These are phyloP conservation scores for Onychomys leucogaster DNA, from an alignment of 2,797 vertebrate genomes.

Conservation along the genomic window DNA sequence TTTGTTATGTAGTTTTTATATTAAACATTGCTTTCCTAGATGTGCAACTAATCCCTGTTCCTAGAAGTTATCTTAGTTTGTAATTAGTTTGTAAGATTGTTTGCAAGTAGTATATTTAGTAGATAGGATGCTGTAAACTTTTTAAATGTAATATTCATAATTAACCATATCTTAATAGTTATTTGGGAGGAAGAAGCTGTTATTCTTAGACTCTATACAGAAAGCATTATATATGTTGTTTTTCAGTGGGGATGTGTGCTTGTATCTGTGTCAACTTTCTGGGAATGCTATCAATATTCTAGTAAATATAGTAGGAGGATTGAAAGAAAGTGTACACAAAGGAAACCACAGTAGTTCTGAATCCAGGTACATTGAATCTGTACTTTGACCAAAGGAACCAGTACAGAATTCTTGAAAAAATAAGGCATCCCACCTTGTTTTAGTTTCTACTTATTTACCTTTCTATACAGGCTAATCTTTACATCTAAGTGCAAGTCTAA, in stretches of 20 bases:
- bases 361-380: neutral
- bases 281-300: neutral
- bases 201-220: neutral
- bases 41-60: neutral
- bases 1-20: neutral
- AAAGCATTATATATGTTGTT: neutral
- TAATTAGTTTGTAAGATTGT: constrained; percentile 27
- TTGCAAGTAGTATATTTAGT: constrained; percentile 1
- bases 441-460: neutral
- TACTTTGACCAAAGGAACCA: neutral
- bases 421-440: neutral
- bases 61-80: constrained; percentile 1
- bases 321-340: neutral
- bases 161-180: constrained; percentile 9
- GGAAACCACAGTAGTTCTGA: neutral
- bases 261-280: neutral
- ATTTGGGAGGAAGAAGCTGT: neutral
- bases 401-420: neutral
- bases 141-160: constrained; percentile 31
- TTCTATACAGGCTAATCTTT: neutral
- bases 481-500: neutral
- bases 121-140: neutral
- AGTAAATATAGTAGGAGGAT: neutral
- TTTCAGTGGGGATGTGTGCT: neutral
- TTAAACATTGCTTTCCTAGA: neutral